Evolutionary conservation across 1,140 invertebrate genomes (phyloP), one percentile per base, ranked within the genome.

Genomic region (Drosophila trapezifrons): DNA sequence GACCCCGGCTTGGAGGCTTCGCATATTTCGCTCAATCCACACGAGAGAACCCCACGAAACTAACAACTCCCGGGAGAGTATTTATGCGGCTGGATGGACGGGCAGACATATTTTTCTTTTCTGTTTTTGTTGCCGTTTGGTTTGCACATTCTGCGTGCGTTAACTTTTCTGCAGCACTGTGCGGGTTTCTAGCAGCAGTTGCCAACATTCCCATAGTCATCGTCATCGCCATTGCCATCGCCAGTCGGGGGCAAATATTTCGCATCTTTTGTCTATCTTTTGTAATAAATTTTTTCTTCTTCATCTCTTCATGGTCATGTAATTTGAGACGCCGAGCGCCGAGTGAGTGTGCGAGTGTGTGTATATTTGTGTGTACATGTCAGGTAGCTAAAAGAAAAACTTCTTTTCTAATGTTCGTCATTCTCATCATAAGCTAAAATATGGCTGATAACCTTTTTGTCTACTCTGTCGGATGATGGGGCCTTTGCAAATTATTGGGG

Each of bases 31-130:
- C 55, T 66, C 70, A 67, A 76, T 71, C 72, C 71, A 77, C 64
- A 78, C 78, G 62, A 67, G 55, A 52, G 25, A 67, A 58, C 55
- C 74, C 67, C 55, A 74, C 47, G 55, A 38, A 65, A 75, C 74
- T 66, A 82, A 86, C 82, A 89, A 87, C 83, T 87, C 83, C 84
- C 79, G 62, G 52, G 76, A 70, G 83, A 87, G 79, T 87, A 89
- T 87, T 87, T 87, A 87, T 87, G 83, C 79, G 83, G 84, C 76
- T 72, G 78, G 78, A 64, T 76, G 78, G 76, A 59, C 80, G 46
- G 47, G 63, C 83, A 79, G 81, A 78, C 80, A 75, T 78, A 81
- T 78, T 52, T 64, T 47, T 66, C 49, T 37, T 1, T 5, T 12
- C 4, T 20, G 15, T 67, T 46, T 43, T 40, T n/a, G 20, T 18